Evolutionary conservation across 2,113 vertebrate species (phyloP).

Genomic region (Eretmochelys imbricata): DNA sequence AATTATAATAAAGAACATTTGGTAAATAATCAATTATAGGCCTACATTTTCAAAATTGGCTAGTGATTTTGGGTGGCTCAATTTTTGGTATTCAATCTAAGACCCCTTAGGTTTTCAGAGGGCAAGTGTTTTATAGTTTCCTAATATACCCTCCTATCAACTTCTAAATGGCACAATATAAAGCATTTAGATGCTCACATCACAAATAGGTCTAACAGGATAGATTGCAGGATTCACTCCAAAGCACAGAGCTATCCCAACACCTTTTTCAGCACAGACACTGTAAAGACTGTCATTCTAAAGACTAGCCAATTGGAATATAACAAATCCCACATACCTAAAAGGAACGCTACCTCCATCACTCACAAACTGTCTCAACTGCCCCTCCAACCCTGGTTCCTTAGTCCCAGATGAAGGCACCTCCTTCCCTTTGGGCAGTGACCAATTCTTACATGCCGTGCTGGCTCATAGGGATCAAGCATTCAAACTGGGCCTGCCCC

Average conservation of each 20-base stretch:
- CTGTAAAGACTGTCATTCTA: background rate
- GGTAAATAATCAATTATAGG: background rate
- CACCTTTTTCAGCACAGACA: background rate
- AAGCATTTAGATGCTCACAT: background rate
- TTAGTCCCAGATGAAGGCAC: rapidly evolving
- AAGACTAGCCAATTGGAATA: background rate
- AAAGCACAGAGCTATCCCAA: background rate
- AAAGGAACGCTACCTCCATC: background rate
- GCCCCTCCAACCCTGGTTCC: background rate
- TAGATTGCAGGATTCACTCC: background rate
- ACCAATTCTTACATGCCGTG: background rate
- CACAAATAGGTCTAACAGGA: background rate
- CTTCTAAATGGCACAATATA: too few species aligned
- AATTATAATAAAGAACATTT: background rate
- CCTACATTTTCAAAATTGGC: background rate
- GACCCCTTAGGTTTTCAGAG: too few species aligned
- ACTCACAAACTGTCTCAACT: background rate
- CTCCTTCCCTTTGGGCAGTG: background rate
- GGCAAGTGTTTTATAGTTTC: too few species aligned
- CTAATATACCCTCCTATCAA: too few species aligned
- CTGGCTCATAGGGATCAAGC: background rate
- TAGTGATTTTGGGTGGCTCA: too few species aligned
- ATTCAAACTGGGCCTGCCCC: background rate
- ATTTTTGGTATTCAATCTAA: too few species aligned
- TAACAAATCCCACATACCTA: background rate